Base-by-base conservation (phyloP, 2,888 invertebrate genomes). In the Ceramica pisi region DNA sequence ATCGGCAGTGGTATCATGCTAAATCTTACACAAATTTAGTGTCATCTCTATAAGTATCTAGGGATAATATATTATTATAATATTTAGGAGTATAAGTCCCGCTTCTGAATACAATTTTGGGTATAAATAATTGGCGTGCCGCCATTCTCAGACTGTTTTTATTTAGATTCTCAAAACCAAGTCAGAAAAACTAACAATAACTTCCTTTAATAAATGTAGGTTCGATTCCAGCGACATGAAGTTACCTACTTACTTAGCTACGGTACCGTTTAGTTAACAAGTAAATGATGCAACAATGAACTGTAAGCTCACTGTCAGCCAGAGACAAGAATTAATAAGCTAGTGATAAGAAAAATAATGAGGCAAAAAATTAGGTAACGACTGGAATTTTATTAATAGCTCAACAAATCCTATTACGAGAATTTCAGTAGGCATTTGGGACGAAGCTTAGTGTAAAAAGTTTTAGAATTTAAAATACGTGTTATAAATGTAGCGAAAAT, bases 1-100 rank as follows among this genome's bases (percentile, higher is more conserved):
- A 81, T 76, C 80, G 80, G 76, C 76, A 75, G 67, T 79, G 80
- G 78, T 86, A 85, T 81, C 83, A 82, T 84, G 82, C 74, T 84
- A 75, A 66, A 80, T 78, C 67, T 80, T 80, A 78, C 73, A 81
- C 73, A 68, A 79, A 75, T 74, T 78, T 76, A 78, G 71, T 75
- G 71, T 67, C 73, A 74, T 71, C 80, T 74, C 71, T 78, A 31
- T 68, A 77, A 57, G 56, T 41, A 64, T 31, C 31, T 71, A 71
- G 62, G 73, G 68, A 73, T 62, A 75, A 51, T 67, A n/a, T n/a
- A n/a, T n/a, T n/a, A n/a, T n/a, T n/a, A n/a, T n/a, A 68, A 76
- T 75, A 76, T 71, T 63, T 78, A 78, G 73, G 60, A 81, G 26
- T 73, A 76, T 69, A 74, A 71, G 19, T 74, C 41, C 26, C 23